A percentile compares a stretch with the other conserved stretches of the same genome.
These are phyloP conservation scores for Vicugna pacos DNA, from an alignment of 2,113 vertebrate genomes.

Conservation along the genomic window DNA sequence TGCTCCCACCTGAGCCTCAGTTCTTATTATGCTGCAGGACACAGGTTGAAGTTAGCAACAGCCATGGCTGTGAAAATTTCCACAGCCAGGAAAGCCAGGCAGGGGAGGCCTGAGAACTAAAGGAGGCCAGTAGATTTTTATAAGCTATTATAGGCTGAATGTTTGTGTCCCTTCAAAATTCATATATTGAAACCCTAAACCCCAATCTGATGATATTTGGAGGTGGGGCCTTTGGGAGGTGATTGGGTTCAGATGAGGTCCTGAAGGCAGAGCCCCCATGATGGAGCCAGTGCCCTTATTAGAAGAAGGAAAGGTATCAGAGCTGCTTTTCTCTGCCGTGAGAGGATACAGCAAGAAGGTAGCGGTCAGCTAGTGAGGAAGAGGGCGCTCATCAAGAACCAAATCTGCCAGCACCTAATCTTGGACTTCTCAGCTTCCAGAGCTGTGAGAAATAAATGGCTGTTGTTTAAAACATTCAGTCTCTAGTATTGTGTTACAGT, in stretches of 20 bases:
- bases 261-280: neutral
- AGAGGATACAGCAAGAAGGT: neutral
- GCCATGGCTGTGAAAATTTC: neutral
- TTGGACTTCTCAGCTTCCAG: neutral
- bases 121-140: neutral
- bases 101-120: neutral
- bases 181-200: neutral
- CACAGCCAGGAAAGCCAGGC: neutral
- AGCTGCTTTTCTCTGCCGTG: neutral
- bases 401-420: neutral
- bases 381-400: neutral
- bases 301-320: neutral
- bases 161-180: neutral
- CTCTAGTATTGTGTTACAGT: neutral
- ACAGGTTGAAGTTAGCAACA: neutral
- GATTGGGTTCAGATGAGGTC: neutral
- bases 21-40: neutral
- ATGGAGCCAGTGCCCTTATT: neutral
- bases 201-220: neutral
- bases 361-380: neutral
- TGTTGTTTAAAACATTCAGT: neutral
- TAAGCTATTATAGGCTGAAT: neutral
- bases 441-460: neutral
- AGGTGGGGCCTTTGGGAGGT: neutral
- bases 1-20: neutral